phyloP scores from a whole-genome alignment of 2,797 vertebrate species.

The Falco concolor region DNA sequence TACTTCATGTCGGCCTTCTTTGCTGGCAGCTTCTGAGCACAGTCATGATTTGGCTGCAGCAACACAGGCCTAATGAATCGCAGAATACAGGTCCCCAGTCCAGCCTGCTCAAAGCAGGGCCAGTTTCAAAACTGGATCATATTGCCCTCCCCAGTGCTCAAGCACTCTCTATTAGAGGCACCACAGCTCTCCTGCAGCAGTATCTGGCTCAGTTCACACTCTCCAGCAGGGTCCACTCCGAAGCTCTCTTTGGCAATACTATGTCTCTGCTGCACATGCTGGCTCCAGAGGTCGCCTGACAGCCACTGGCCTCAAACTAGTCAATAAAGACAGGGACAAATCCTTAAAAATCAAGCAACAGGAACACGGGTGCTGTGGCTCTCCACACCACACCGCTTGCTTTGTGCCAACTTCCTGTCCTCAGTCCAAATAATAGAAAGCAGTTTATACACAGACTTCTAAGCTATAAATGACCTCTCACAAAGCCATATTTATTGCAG shows the following conservation, averaged over 20 bases:
- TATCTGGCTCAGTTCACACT: neutral
- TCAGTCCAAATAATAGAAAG: neutral
- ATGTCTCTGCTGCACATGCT: neutral
- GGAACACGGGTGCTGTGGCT: neutral
- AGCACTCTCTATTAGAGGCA: neutral
- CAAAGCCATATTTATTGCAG: neutral
- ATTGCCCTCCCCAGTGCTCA: neutral
- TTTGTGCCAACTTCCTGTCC: neutral
- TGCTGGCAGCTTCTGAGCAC: neutral
- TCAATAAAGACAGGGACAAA: neutral
- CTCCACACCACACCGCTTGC: neutral
- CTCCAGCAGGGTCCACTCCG: neutral
- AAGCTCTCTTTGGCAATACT: neutral
- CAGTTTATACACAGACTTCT: neutral
- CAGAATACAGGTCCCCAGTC: neutral
- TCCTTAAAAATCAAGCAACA: neutral
- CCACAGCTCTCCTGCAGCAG: neutral
- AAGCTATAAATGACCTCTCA: slow-evolving; percentile 3
- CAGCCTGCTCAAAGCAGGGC: neutral
- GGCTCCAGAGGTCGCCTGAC: neutral
- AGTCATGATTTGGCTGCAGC: neutral
- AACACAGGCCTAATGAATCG: neutral
- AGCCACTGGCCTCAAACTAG: neutral
- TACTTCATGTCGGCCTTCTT: neutral
- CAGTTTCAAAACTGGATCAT: neutral